These are phyloP conservation scores for Scomberomorus guttatus DNA, from an alignment of 2,797 vertebrate genomes.

Conservation along the genomic window DNA sequence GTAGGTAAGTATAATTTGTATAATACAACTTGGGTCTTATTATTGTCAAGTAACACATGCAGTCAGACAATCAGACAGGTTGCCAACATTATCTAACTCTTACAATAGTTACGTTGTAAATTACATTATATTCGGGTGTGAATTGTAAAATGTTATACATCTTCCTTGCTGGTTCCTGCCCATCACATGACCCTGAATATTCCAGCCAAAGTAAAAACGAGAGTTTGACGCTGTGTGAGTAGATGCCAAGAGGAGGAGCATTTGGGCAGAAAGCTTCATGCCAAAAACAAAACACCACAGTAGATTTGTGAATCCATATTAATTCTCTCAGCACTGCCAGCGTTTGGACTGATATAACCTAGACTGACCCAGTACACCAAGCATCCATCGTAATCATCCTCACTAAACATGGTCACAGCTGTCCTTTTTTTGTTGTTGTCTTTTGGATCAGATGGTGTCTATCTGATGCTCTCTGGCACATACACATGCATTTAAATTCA, in stretches of 20 bases:
- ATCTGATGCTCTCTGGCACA: background rate
- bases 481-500: background rate
- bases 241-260: background rate
- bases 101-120: background rate
- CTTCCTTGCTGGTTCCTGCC: background rate
- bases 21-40: too few species aligned
- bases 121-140: background rate
- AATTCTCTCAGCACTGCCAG: background rate
- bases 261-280: background rate
- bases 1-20: too few species aligned
- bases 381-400: background rate
- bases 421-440: background rate
- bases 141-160: background rate
- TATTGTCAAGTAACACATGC: background rate
- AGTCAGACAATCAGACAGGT: background rate
- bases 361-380: background rate
- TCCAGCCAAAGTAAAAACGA: background rate
- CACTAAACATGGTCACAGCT: background rate
- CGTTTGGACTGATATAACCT: background rate
- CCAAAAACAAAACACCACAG: background rate
- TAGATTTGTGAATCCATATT: constrained; percentile 11
- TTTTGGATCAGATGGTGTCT: constrained; percentile 1
- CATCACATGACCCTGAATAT: background rate
- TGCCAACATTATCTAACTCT: too few species aligned
- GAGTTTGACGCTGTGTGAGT: too few species aligned